Evolutionary conservation across 2,797 vertebrate genomes (phyloP), one percentile per base, ranked within the genome.

Genomic region (Poecilia wingei): DNA sequence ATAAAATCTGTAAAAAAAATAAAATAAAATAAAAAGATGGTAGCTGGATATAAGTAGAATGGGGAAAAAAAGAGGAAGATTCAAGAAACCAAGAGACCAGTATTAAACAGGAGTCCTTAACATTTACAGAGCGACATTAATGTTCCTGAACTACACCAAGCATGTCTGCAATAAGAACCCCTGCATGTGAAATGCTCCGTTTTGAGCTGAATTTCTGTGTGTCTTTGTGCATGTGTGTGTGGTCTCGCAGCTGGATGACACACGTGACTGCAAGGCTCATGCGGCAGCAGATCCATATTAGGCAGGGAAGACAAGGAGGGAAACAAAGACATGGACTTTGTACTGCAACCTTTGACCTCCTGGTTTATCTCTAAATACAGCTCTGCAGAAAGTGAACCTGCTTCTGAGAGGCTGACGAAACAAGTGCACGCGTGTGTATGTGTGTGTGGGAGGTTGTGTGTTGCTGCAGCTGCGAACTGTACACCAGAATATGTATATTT

Each of bases 221-320:
- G 25, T 16, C 25, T 51, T 4, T 20, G 13, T 70, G 1, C 6
- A 68, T 68, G 75, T 72, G 77, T 86, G 79, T 86, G 77, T 51
- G 74, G 72, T 70, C 71, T 76, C 6, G 25, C 18, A 3, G 39
- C 45, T 55, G 77, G 74, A 80, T 43, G 2, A 53, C 6, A 49
- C 92, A 93, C 59, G 91, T 93, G 91, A 94, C 77, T 0, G 71
- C 70, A 20, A 73, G 68, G 75, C 87, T 92, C 87, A 81, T 82
- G 89, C 84, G 87, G 87, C 88, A 84, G 85, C 79, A 79, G 49
- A 77, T 78, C 94, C 94, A 92, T 95, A 95, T 95, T 94, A 92
- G 94, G 94, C 82, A 93, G 89, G 86, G 85, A 84, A 88, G 75
- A 90, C 55, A 88, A 75, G 72, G 83, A 81, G 80, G 70, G 72